Percentiles rank a stretch among this genome's conserved stretches.
phyloP scores from a whole-genome alignment of 1,140 invertebrate species.

The Habropoda laboriosa region DNA sequence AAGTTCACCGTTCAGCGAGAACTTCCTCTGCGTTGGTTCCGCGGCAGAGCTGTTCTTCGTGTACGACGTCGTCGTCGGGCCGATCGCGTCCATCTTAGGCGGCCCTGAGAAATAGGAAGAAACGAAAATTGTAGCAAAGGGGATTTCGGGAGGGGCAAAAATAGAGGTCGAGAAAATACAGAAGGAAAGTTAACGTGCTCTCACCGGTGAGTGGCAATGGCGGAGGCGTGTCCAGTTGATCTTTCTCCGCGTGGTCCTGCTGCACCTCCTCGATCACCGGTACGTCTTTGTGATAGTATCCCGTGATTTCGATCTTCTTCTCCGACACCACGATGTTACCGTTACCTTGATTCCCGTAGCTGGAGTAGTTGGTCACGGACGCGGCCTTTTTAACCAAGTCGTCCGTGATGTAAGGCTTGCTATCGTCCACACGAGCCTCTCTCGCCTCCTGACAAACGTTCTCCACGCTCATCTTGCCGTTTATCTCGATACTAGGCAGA shows the following conservation, averaged over 20 bases:
- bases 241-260: slow-evolving; percentile 48
- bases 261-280: slow-evolving; percentile 32
- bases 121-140: neutral
- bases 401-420: slow-evolving; percentile 22
- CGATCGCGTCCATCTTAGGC: slow-evolving; percentile 66
- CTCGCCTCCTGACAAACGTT: slow-evolving; percentile 40
- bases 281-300: slow-evolving; percentile 67
- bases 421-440: neutral
- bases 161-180: neutral
- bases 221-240: slow-evolving; percentile 69
- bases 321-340: slow-evolving; percentile 56
- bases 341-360: slow-evolving; percentile 42
- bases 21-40: slow-evolving; percentile 63
- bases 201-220: slow-evolving; percentile 76
- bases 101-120: slow-evolving; percentile 60
- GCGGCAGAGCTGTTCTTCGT: slow-evolving; percentile 45
- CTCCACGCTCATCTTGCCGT: slow-evolving; percentile 39
- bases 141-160: too few relatives aligned
- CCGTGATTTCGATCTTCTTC: slow-evolving; percentile 72
- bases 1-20: slow-evolving; percentile 70
- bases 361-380: slow-evolving; percentile 29
- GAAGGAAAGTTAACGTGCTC: neutral
- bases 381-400: slow-evolving; percentile 47
- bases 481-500: slow-evolving; percentile 41
- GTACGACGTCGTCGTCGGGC: slow-evolving; percentile 41